These are phyloP conservation scores for Uloborus plumipes DNA, from an alignment of 2,888 invertebrate species.

Conservation along the genomic window DNA sequence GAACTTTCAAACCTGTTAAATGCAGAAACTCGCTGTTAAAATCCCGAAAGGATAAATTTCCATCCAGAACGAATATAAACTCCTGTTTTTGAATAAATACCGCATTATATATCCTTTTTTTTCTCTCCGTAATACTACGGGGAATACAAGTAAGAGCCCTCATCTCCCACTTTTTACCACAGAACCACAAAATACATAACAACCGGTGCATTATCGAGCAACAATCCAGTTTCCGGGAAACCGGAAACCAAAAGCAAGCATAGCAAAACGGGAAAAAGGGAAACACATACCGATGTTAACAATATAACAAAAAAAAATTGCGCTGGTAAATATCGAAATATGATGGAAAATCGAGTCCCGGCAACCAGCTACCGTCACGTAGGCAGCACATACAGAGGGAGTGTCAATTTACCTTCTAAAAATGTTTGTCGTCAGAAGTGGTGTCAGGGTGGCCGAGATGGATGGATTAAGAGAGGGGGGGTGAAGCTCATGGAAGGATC, in stretches of 20 bases:
- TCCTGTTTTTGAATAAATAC: too few species aligned
- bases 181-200: neutral
- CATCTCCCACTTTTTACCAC: too few species aligned
- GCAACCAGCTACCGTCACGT: constrained; percentile 19
- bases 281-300: constrained; percentile 3
- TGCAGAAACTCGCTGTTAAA: too few species aligned
- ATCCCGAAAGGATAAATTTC: too few species aligned
- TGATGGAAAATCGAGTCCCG: constrained; percentile 29
- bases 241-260: constrained; percentile 30
- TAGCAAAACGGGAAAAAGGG: constrained; percentile 13
- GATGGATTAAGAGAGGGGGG: constrained; percentile 8
- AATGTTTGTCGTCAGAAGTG: constrained; percentile 45
- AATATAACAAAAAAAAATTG: neutral
- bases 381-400: constrained; percentile 13
- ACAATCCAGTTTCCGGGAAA: constrained; percentile 42
- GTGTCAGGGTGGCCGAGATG: constrained; percentile 19
- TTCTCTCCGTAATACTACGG: too few species aligned
- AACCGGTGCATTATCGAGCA: constrained; percentile 24
- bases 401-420: constrained; percentile 34
- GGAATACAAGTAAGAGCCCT: too few species aligned
- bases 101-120: too few species aligned
- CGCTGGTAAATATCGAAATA: constrained; percentile 21
- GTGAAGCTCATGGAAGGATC: constrained; percentile 14
- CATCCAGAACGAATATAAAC: too few species aligned
- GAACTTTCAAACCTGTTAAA: too few species aligned